A percentile compares a stretch with the other conserved stretches of the same genome.
phyloP scores from a whole-genome alignment of 2,113 vertebrate species.

The Pterocles burchelli region DNA sequence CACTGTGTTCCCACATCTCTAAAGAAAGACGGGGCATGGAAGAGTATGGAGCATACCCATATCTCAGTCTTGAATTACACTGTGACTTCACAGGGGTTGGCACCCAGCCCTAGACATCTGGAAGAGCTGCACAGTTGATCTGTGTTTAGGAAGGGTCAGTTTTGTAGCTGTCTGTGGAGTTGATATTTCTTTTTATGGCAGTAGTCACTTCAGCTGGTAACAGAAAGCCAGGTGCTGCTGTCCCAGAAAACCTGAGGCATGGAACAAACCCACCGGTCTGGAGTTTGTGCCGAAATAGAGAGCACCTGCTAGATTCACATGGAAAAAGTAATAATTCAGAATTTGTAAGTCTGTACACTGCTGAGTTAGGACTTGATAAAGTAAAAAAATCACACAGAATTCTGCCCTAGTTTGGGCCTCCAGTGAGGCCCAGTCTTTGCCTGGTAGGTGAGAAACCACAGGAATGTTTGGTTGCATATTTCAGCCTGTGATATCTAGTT shows the following conservation, averaged over 20 bases:
- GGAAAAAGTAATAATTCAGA: not conserved
- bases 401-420: not conserved
- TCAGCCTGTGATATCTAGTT: not conserved
- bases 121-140: not conserved
- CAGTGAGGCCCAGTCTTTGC: not conserved
- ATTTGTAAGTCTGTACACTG: not conserved
- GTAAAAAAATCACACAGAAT: not conserved
- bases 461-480: slow-evolving; percentile 33
- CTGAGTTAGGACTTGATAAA: not conserved
- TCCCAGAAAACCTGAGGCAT: not conserved
- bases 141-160: not conserved
- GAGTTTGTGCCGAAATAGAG: not conserved
- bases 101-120: not conserved
- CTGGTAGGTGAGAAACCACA: not conserved
- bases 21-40: not conserved
- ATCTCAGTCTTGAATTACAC: not conserved
- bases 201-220: not conserved
- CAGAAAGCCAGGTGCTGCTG: not conserved
- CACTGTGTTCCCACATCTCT: not conserved
- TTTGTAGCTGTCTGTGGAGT: not conserved
- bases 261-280: not conserved
- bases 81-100: not conserved
- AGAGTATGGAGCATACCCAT: not conserved
- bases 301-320: not conserved
- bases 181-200: not conserved